Conservation (phyloP, 37 sponge, comb jelly and placozoan genomes). For the Bolinopsis microptera region DNA sequence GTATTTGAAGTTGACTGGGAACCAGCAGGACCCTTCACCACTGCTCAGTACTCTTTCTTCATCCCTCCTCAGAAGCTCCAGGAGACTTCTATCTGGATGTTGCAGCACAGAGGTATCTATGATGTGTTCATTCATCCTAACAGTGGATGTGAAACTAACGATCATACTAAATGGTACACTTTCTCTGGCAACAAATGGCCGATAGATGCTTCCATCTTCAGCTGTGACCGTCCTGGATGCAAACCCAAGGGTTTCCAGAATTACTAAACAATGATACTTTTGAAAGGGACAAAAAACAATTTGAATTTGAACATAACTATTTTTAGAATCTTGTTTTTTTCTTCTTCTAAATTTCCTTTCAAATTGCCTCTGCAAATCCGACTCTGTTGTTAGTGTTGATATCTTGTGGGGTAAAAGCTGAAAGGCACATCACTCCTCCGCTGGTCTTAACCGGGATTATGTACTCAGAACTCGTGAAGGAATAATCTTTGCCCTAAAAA, state of each 20-base stretch:
- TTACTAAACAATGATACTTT: too few relatives aligned
- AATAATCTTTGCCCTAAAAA: background rate
- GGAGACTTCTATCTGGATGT: constrained; percentile 38
- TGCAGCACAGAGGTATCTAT: background rate
- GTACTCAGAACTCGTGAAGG: background rate
- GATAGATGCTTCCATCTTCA: background rate
- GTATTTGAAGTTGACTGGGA: background rate
- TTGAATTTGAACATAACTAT: too few relatives aligned
- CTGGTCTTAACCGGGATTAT: background rate
- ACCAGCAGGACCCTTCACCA: constrained; percentile 35
- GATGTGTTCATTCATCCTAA: constrained; percentile 63
- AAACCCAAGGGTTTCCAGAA: too few relatives aligned
- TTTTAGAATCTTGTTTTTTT: too few relatives aligned
- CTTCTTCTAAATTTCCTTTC: background rate
- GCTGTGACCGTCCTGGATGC: constrained; percentile 23
- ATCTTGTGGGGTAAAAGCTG: constrained; percentile 8
- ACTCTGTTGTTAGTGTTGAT: background rate
- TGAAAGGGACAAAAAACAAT: too few relatives aligned
- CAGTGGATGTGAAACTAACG: constrained; percentile 29
- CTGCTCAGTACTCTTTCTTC: constrained; percentile 45
- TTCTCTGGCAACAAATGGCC: constrained; percentile 1
- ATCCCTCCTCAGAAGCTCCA: constrained; percentile 24
- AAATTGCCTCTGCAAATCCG: background rate
- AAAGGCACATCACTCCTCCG: constrained; percentile 30
- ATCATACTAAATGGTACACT: constrained; percentile 31